Evolutionary conservation across 2,797 vertebrate species (phyloP).

Genomic region (Danio tinwini): DNA sequence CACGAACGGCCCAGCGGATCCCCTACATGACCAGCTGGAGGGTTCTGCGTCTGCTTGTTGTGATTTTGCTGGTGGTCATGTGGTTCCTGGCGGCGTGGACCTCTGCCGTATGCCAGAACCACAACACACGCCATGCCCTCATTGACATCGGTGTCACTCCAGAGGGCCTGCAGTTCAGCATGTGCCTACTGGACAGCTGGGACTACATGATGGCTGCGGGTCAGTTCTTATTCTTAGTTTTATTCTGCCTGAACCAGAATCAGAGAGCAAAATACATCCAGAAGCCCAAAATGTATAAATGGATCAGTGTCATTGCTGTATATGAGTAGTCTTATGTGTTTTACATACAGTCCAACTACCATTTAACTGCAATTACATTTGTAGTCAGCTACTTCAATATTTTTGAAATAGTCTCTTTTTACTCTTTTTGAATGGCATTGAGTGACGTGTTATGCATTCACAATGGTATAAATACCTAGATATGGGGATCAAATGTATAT

Average conservation of each 20-base stretch:
- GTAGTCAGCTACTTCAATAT: too few relatives aligned
- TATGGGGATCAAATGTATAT: too few relatives aligned
- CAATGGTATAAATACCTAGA: too few relatives aligned
- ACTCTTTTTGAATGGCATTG: too few relatives aligned
- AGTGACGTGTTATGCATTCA: too few relatives aligned
- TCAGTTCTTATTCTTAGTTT: conserved; percentile 70
- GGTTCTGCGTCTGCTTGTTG: conserved; percentile 89
- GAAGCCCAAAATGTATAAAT: neutral
- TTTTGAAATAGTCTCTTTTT: too few relatives aligned
- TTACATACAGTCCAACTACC: too few relatives aligned
- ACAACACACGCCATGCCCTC: conserved; percentile 83
- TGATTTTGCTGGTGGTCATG: conserved; percentile 91
- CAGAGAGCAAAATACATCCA: neutral
- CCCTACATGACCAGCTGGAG: conserved; percentile 97
- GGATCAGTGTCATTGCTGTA: neutral
- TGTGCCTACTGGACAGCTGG: conserved; percentile 95
- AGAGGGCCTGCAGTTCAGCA: conserved; percentile 93
- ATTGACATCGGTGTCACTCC: conserved; percentile 88
- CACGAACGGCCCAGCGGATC: conserved; percentile 93
- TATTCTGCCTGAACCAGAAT: neutral
- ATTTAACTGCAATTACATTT: too few relatives aligned
- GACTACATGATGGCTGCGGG: conserved; percentile 99
- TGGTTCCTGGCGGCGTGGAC: conserved; percentile 99
- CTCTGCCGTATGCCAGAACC: conserved; percentile 89
- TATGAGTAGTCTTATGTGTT: too few relatives aligned